A percentile compares a stretch with the other conserved stretches of the same genome.
Conservation (phyloP, 2,113 vertebrate species). For the Halichoerus grypus region DNA sequence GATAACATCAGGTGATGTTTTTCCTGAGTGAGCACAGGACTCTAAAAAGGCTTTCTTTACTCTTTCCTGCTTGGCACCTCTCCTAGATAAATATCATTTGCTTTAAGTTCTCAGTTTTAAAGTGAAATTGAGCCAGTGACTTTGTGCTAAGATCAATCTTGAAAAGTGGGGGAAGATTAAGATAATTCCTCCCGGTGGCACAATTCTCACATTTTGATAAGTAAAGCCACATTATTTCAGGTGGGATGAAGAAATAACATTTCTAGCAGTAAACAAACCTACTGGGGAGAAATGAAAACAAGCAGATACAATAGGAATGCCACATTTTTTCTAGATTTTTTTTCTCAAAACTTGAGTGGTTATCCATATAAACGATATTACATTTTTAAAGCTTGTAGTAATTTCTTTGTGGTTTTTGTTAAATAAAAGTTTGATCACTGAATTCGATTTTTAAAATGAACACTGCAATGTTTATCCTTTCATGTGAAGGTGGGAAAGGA, state of each 20-base stretch:
- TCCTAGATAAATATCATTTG: neutral
- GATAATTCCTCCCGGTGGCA: neutral
- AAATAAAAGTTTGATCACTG: neutral
- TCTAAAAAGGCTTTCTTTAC: neutral
- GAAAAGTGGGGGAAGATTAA: neutral
- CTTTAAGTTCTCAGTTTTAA: neutral
- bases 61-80: neutral
- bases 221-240: neutral
- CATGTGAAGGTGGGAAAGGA: neutral
- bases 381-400: neutral
- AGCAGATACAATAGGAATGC: neutral
- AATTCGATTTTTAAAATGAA: neutral
- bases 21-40: neutral
- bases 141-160: constrained; percentile 10
- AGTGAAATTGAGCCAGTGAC: neutral
- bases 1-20: neutral
- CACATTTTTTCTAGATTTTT: neutral
- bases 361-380: neutral
- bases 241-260: neutral
- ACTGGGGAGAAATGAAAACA: neutral
- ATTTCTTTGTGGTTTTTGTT: constrained; percentile 20
- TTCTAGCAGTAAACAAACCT: neutral
- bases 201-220: neutral
- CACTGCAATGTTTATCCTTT: constrained; percentile 1
- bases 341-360: neutral